Evolutionary conservation across 2,888 invertebrate species (phyloP).

Genomic region (Stramonita haemastoma): DNA sequence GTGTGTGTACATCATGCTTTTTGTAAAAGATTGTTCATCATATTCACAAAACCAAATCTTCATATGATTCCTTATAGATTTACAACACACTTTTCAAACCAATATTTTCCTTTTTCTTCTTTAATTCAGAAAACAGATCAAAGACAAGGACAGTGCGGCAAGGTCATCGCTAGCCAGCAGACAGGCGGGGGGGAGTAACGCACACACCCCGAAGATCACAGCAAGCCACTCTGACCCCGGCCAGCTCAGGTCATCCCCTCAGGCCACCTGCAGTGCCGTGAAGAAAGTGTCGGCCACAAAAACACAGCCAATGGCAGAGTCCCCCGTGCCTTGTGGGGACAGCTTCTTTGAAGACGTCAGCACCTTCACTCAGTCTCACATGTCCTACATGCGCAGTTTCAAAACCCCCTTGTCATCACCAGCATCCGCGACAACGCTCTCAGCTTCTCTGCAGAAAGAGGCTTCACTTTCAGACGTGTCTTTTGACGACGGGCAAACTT

Average conservation of each 20-base stretch:
- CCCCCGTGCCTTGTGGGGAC: slow-evolving; percentile 72
- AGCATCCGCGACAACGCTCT: neutral
- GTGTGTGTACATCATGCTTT: no score
- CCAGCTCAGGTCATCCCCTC: slow-evolving; percentile 15
- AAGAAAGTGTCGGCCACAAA: slow-evolving; percentile 37
- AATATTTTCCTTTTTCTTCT: neutral
- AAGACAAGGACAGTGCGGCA: slow-evolving; percentile 41
- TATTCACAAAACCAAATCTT: no score
- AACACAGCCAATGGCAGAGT: slow-evolving; percentile 45
- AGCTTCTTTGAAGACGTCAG: slow-evolving; percentile 74
- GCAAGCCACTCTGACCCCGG: neutral
- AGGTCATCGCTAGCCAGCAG: neutral
- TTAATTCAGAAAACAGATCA: slow-evolving; percentile 54
- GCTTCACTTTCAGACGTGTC: neutral
- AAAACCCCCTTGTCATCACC: slow-evolving; percentile 24
- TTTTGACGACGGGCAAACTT: neutral
- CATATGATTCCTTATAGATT: neutral
- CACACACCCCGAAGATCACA: neutral
- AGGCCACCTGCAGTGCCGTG: slow-evolving; percentile 10
- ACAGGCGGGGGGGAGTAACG: neutral
- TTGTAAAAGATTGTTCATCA: no score
- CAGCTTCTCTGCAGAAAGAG: neutral
- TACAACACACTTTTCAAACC: neutral
- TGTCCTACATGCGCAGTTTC: slow-evolving; percentile 58
- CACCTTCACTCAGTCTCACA: slow-evolving; percentile 62